Conservation (phyloP, 1,140 invertebrate genomes). For the Eriosoma lanigerum region DNA sequence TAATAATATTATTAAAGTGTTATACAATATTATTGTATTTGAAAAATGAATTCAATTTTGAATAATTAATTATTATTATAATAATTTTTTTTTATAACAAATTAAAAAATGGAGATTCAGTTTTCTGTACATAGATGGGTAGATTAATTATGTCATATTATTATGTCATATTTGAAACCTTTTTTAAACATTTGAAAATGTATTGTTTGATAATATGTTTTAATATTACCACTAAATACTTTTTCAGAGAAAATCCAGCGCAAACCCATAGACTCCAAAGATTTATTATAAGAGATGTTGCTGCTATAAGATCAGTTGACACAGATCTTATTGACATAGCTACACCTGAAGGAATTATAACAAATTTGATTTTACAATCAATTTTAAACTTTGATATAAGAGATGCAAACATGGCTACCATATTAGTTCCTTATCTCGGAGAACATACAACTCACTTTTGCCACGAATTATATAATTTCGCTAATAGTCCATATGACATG, state of each 20-base stretch:
- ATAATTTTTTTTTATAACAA: no score
- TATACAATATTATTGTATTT: no score
- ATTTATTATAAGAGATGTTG: conserved; percentile 18
- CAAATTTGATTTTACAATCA: conserved; percentile 17
- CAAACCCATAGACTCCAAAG: background rate
- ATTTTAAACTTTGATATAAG: conserved; percentile 1
- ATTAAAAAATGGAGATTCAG: no score
- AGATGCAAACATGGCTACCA: background rate
- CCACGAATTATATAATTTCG: conserved; percentile 33
- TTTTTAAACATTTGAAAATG: no score
- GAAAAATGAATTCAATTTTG: no score
- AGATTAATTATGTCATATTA: no score
- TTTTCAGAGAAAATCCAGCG: conserved; percentile 36
- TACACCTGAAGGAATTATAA: background rate
- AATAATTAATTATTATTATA: no score
- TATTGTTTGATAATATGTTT: background rate
- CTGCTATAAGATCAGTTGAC: background rate
- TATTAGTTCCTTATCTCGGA: background rate
- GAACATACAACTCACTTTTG: background rate
- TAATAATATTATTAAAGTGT: no score
- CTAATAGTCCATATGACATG: conserved; percentile 35
- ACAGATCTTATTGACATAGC: no score
- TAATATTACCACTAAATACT: background rate
- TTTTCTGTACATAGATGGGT: no score
- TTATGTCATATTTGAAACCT: no score